These are phyloP conservation scores for Centroberyx gerrardi DNA, from an alignment of 2,797 vertebrate genomes.

Conservation along the genomic window DNA sequence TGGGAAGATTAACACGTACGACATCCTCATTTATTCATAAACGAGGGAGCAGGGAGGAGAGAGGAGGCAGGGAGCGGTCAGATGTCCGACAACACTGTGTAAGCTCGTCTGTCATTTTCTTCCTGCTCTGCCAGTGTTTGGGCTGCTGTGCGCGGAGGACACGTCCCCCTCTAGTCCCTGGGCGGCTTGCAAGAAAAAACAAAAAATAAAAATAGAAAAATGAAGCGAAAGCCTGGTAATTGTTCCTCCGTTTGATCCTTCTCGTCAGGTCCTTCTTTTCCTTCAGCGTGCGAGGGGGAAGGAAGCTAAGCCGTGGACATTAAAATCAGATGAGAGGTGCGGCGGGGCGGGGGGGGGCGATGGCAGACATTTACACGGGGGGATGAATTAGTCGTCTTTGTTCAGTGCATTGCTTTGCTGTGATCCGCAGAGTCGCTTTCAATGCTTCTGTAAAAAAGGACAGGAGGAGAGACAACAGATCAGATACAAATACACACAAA, in stretches of 20 bases:
- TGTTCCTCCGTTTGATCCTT: constrained; percentile 16
- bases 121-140: constrained; percentile 21
- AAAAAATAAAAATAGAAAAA: constrained; percentile 2
- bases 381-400: constrained; percentile 46
- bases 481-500: neutral
- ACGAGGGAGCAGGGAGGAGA: constrained; percentile 25
- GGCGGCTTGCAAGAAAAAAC: constrained; percentile 2
- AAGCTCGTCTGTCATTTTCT: constrained; percentile 23
- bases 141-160: constrained; percentile 24
- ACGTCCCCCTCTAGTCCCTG: neutral
- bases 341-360: constrained; percentile 16
- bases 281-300: constrained; percentile 10
- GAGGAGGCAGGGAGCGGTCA: constrained; percentile 1
- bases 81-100: constrained; percentile 18
- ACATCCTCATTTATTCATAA: constrained; percentile 70
- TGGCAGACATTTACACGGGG: constrained; percentile 66
- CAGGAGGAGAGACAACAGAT: neutral
- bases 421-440: constrained; percentile 47
- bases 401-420: constrained; percentile 75
- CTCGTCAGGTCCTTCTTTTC: constrained; percentile 45
- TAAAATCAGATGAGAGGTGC: constrained; percentile 69
- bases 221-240: constrained; percentile 45
- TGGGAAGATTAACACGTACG: constrained; percentile 45
- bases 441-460: constrained; percentile 56
- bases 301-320: constrained; percentile 25